Evolutionary conservation across 2,888 invertebrate species (phyloP), one percentile per base, ranked within the genome.

Genomic region (Macrostomum cliftonense): DNA sequence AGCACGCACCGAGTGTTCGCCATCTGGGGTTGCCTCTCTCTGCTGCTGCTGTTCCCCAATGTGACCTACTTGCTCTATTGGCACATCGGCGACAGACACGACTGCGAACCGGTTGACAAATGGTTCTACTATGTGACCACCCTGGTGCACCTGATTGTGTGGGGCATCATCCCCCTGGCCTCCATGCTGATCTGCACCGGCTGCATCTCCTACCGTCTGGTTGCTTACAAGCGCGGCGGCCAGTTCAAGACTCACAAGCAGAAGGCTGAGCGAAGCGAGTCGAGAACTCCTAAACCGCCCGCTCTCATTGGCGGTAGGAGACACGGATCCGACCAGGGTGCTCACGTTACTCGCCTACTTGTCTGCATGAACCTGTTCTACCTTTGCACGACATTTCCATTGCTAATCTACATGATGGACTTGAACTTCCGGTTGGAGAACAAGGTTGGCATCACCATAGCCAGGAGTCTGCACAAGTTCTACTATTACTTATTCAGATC

Each of bases 401-500:
- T 51, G 37, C 39, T 51, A 19, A 52, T 51, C 37, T 51, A 44
- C 44, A 28, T 51, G 17, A 51, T 51, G 51, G 36, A 52, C 16
- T 39, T 44, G 36, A 51, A 51, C 38, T 51, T 51, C 20, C 37
- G 49, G 11, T 19, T 46, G 16, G 21, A 51, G 36, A 37, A 52
- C 21, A 17, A 50, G 5, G 38, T 50, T 2, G 28, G 42, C 14
- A 17, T 40, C n/a, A 44, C 20, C 19, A 45, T 52, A 28, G 39
- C 42, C 16, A 39, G 43, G 17, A 21, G 16, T 20, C 20, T 53
- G 16, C 43, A 53, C 14, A 51, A 50, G 39, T 51, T 51, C 39
- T 52, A 17, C 37, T 51, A 51, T 53, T 51, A 53, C 37, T 37
- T 51, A 2, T 45, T 51, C 19, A 37, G 51, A 37, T 51, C 50